Evolutionary conservation across 2,888 invertebrate genomes (phyloP).

Genomic region (Drosophila formosana): DNA sequence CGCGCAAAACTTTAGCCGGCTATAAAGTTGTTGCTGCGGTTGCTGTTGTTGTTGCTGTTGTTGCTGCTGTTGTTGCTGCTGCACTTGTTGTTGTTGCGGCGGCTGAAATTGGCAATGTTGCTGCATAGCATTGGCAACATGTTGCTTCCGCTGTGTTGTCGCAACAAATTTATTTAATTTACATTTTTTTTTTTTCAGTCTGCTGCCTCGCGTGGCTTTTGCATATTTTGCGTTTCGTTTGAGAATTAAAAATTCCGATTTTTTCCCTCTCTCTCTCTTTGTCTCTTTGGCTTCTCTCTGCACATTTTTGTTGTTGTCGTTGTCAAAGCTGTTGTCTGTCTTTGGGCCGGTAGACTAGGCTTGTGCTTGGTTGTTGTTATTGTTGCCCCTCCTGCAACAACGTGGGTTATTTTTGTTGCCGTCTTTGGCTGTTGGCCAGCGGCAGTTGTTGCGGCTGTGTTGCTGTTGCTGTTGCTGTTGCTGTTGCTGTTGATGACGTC

Average conservation of each 20-base stretch:
- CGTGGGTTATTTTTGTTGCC: conserved; percentile 27
- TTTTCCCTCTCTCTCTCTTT: conserved; percentile 1
- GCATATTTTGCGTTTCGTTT: conserved; percentile 52
- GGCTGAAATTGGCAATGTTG: conserved; percentile 56
- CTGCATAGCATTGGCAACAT: conserved; percentile 58
- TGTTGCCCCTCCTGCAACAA: conserved; percentile 37
- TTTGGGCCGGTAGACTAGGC: conserved; percentile 20
- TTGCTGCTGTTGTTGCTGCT: conserved; percentile 16
- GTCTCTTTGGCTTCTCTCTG: neutral
- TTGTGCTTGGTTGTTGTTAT: conserved; percentile 13
- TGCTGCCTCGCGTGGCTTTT: conserved; percentile 31
- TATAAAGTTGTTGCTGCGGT: conserved; percentile 30
- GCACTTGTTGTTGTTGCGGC: conserved; percentile 29
- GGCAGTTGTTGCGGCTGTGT: conserved; percentile 37
- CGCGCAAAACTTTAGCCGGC: conserved; percentile 48
- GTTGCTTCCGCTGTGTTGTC: conserved; percentile 60
- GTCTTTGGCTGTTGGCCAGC: conserved; percentile 34
- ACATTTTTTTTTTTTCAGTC: conserved; percentile 24
- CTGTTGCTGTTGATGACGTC: conserved; percentile 73
- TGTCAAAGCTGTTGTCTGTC: conserved; percentile 4
- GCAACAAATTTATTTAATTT: conserved; percentile 35
- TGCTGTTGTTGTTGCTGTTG: conserved; percentile 23
- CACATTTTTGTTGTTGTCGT: conserved; percentile 20
- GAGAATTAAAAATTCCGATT: conserved; percentile 59
- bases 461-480: conserved; percentile 29